Evolutionary conservation across 1,140 invertebrate genomes (phyloP).

Genomic region (Lepidurus arcticus): DNA sequence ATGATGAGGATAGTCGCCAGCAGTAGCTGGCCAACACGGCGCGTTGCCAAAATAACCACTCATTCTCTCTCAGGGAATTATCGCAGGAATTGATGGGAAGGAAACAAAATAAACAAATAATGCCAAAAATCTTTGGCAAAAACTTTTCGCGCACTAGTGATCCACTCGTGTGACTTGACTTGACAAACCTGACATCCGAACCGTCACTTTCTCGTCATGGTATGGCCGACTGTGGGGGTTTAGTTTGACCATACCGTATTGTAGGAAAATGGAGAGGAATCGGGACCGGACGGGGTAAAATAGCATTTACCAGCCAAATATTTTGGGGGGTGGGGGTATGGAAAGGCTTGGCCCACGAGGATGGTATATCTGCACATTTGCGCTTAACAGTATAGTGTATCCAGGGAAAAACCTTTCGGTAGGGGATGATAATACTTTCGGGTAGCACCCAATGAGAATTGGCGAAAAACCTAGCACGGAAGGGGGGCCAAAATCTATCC

Average conservation of each 20-base stretch:
- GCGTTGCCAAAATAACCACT: background rate
- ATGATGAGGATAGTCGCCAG: constrained; percentile 3
- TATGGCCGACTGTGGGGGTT: no score
- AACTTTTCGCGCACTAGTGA: constrained; percentile 10
- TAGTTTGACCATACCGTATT: background rate
- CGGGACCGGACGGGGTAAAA: constrained; percentile 2
- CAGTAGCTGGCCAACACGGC: background rate
- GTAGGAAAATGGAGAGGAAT: background rate
- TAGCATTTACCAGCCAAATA: background rate
- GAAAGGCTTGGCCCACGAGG: background rate
- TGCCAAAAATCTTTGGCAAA: background rate
- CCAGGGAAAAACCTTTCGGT: background rate
- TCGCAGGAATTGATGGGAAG: no score
- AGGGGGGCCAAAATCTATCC: background rate
- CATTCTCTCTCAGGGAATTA: background rate
- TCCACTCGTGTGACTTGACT: background rate
- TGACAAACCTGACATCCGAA: constrained; percentile 15
- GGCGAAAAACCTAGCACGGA: background rate
- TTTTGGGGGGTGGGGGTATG: background rate
- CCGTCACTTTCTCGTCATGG: constrained; percentile 1
- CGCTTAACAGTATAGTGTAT: background rate
- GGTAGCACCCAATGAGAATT: background rate
- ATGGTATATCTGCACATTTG: background rate
- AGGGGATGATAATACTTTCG: background rate
- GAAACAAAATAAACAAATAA: no score